Conservation (phyloP, 2,797 vertebrate genomes). For the Typhlichthys eigenmanni region DNA sequence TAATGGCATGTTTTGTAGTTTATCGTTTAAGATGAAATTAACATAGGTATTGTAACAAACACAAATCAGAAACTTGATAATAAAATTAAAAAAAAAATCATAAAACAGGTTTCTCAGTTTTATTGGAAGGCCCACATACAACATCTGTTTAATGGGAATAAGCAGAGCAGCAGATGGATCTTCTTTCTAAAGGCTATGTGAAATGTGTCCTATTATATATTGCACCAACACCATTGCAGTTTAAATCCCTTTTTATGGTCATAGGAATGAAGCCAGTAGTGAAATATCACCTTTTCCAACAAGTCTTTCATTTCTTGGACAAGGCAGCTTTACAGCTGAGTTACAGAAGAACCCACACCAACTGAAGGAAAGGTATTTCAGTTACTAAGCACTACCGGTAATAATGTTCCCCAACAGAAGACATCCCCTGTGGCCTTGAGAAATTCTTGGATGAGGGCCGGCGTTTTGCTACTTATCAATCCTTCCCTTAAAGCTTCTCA, state of each 20-base stretch:
- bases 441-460: slow-evolving; percentile 59
- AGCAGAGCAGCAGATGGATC: slow-evolving; percentile 39
- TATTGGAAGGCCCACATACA: slow-evolving; percentile 14
- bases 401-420: slow-evolving; percentile 62
- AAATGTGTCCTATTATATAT: slow-evolving; percentile 27
- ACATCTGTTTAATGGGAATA: slow-evolving; percentile 25
- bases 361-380: slow-evolving; percentile 43
- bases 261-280: slow-evolving; percentile 25
- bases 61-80: slow-evolving; percentile 8
- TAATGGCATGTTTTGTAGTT: too few species aligned
- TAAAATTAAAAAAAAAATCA: neutral
- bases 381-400: slow-evolving; percentile 39
- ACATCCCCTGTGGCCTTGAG: slow-evolving; percentile 56
- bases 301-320: neutral
- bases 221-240: slow-evolving; percentile 23
- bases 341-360: slow-evolving; percentile 38
- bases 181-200: slow-evolving; percentile 49
- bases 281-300: slow-evolving; percentile 35
- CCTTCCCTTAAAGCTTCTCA: slow-evolving; percentile 46
- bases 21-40: too few species aligned
- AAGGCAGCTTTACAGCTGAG: slow-evolving; percentile 11
- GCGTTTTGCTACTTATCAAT: slow-evolving; percentile 65
- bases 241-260: slow-evolving; percentile 11
- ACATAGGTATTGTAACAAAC: neutral
- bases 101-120: neutral